These are phyloP conservation scores for Charaxes varanes DNA, from an alignment of 1,140 invertebrate genomes.

Conservation along the genomic window DNA sequence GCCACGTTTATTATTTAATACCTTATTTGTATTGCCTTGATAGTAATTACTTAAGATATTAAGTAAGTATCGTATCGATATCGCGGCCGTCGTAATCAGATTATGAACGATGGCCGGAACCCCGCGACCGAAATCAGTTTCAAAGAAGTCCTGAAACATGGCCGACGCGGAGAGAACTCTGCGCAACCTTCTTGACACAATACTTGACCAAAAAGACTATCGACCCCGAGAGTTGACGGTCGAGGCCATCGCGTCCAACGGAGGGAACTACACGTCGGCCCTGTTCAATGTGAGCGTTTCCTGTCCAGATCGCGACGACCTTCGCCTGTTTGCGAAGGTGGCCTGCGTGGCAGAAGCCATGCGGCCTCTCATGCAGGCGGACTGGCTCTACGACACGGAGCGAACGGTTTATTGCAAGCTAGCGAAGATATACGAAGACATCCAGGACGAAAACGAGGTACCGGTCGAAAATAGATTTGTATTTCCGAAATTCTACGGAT, in stretches of 20 bases:
- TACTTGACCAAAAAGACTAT: conserved; percentile 23
- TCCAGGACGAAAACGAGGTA: conserved; percentile 31
- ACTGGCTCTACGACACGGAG: conserved; percentile 36
- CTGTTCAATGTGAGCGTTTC: conserved; percentile 25
- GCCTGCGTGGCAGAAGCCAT: conserved; percentile 27
- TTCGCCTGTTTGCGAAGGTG: conserved; percentile 50
- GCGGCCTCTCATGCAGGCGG: conserved; percentile 22
- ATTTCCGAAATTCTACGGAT: conserved; percentile 42
- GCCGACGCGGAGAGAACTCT: conserved; percentile 27
- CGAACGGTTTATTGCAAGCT: conserved; percentile 37
- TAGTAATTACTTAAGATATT: too few species aligned
- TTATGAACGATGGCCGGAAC: too few species aligned
- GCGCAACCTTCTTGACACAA: conserved; percentile 24
- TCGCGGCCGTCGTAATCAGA: too few species aligned
- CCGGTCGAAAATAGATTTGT: conserved; percentile 25
- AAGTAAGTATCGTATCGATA: too few species aligned
- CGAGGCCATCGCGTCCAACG: conserved; percentile 21
- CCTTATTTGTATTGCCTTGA: too few species aligned
- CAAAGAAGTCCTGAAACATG: conserved; percentile 22
- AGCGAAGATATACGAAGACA: conserved; percentile 24
- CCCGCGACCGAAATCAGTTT: too few species aligned
- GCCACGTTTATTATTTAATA: too few species aligned
- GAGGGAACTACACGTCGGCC: conserved; percentile 40
- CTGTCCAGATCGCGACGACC: conserved; percentile 19
- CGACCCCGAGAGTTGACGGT: conserved; percentile 19